Base-by-base conservation (phyloP, 2,888 invertebrate genomes). In the Tenthredo scrophulariae region DNA sequence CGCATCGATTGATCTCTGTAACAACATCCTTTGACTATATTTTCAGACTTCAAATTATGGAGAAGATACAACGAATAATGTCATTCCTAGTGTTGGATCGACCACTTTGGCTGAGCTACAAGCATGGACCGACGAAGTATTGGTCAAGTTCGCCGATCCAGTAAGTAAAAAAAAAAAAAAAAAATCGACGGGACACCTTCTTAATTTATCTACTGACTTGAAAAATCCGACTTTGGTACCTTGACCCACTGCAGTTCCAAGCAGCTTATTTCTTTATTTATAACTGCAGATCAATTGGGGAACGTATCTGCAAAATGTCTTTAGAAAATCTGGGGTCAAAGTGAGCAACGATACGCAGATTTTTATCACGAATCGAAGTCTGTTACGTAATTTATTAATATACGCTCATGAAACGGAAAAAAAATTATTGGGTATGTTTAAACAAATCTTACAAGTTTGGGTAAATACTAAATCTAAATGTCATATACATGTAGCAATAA, bases 281-380 rank as follows among this genome's bases (percentile, higher is more conserved):
- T 37, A n/a, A 9, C 18, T 18, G 15, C 62, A 80, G 80, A 80
- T 80, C 15, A 80, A 80, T 80, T 80, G 80, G 80, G 33, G 22
- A 26, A 40, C 37, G 40, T 80, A 80, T 40, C 62, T 80, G 37
- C 80, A 62, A 29, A 62, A 26, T 40, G 80, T 40, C 0, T 80
- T 80, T 15, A 80, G 50, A 80, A 80, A 62, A 29, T 80, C 80
- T 13, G 62, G 80, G n/a, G 62, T 58, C 40, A 62, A 22, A 62
- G 40, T 80, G 15, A 26, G 37, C n/a, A 18, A 26, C 3, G n/a
- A 62, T 26, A 80, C 80, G n/a, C 80, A 62, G 18, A 62, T 80
- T 62, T 80, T 80, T 40, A 80, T 80, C 80, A 80, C 80, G 26
- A 62, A 80, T 80, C 58, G 80, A 13, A 80, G 22, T 37, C 40